phyloP scores from a whole-genome alignment of 2,888 invertebrate genomes.

The Crioceris asparagi region DNA sequence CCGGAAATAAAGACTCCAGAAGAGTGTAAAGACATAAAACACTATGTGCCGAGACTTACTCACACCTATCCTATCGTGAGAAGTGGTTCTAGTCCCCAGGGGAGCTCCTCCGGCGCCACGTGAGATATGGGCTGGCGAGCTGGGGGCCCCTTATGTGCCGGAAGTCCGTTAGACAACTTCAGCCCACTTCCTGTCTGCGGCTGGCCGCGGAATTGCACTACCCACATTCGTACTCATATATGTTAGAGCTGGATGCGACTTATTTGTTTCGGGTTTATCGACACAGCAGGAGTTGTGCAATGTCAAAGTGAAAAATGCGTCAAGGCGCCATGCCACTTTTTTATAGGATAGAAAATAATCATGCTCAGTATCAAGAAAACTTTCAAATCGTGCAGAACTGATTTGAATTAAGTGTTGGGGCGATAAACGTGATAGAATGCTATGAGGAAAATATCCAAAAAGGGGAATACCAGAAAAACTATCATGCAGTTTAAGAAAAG shows the following conservation, averaged over 20 bases:
- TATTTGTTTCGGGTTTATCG: constrained; percentile 29
- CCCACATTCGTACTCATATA: constrained; percentile 9
- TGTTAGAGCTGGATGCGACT: constrained; percentile 16
- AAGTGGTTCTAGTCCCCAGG: constrained; percentile 21
- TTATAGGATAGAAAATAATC: no score
- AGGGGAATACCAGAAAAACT: no score
- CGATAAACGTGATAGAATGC: no score
- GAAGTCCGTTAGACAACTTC: constrained; percentile 32
- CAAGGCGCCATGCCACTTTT: no score
- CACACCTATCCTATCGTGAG: constrained; percentile 24
- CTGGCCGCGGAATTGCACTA: constrained; percentile 25
- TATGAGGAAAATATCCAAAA: no score
- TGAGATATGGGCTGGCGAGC: constrained; percentile 29
- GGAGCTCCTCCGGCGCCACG: constrained; percentile 29
- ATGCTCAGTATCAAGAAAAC: no score
- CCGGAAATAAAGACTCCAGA: constrained; percentile 14
- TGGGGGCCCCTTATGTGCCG: constrained; percentile 25
- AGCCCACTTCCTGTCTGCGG: constrained; percentile 30
- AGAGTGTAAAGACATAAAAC: constrained; percentile 21
- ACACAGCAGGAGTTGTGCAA: constrained; percentile 21
- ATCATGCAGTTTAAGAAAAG: no score
- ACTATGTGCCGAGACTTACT: constrained; percentile 21
- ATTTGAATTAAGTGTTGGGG: no score
- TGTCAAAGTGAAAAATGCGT: no score
- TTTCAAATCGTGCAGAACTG: no score